Evolutionary conservation across 2,113 vertebrate species (phyloP).

Genomic region (Albula goreensis): DNA sequence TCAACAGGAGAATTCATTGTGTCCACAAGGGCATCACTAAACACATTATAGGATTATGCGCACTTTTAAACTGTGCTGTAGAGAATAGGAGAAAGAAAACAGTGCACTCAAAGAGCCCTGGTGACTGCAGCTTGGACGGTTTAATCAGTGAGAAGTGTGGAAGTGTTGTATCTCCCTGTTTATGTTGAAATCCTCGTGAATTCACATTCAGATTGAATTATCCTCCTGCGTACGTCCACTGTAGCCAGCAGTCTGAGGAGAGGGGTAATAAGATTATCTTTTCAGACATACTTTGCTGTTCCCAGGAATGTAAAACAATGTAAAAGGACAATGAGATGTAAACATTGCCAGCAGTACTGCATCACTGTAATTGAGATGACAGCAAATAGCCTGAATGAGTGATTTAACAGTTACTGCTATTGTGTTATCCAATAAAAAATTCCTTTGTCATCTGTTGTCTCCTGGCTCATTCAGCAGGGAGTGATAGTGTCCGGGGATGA

Average conservation of each 20-base stretch:
- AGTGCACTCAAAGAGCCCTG: slow-evolving; percentile 41
- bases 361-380: neutral
- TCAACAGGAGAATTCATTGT: slow-evolving; percentile 55
- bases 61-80: slow-evolving; percentile 56
- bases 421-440: neutral
- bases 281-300: neutral
- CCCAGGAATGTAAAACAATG: slow-evolving; percentile 8
- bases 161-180: slow-evolving; percentile 22
- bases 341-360: neutral
- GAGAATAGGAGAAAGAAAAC: slow-evolving; percentile 27
- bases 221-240: slow-evolving; percentile 32
- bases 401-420: neutral
- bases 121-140: slow-evolving; percentile 47
- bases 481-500: slow-evolving; percentile 92
- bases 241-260: slow-evolving; percentile 14
- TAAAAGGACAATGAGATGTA: neutral
- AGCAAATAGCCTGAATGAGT: neutral
- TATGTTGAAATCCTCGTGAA: neutral
- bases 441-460: slow-evolving; percentile 25
- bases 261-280: slow-evolving; percentile 31
- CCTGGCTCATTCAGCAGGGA: slow-evolving; percentile 79
- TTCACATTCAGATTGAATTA: slow-evolving; percentile 11
- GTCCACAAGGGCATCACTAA: slow-evolving; percentile 69
- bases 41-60: slow-evolving; percentile 67
- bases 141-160: slow-evolving; percentile 49